Percentiles rank a stretch among this genome's conserved stretches.
Conservation (phyloP, 2,888 invertebrate genomes). For the Acronicta leporina region DNA sequence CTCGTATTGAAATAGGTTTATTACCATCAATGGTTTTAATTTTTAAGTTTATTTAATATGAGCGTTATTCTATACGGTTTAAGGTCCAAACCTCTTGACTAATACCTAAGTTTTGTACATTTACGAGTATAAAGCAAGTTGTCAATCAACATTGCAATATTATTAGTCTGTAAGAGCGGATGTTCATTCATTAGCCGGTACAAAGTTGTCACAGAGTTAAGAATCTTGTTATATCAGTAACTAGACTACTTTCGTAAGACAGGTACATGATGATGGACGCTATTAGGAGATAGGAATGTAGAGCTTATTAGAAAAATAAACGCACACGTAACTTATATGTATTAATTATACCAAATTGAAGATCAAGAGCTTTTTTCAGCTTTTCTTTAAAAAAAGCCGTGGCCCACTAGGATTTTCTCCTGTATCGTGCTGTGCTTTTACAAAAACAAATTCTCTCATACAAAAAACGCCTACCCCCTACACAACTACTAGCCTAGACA, state of each 20-base stretch:
- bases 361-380: too few species aligned
- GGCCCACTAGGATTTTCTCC: too few species aligned
- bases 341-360: too few species aligned
- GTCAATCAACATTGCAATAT: constrained; percentile 51
- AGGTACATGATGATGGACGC: not conserved
- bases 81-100: constrained; percentile 8
- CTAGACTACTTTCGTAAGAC: constrained; percentile 46
- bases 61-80: not conserved
- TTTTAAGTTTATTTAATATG: constrained; percentile 8
- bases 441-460: too few species aligned
- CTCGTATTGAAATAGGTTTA: constrained; percentile 8
- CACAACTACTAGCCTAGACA: too few species aligned
- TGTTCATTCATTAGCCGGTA: constrained; percentile 51
- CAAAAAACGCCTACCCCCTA: too few species aligned
- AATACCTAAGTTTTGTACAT: constrained; percentile 17
- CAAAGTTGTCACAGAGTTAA: constrained; percentile 42
- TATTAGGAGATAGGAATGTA: too few species aligned
- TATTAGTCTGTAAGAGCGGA: constrained; percentile 49
- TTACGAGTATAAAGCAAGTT: constrained; percentile 29
- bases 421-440: too few species aligned
- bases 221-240: constrained; percentile 48
- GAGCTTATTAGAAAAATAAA: too few species aligned
- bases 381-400: too few species aligned
- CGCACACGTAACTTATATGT: too few species aligned
- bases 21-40: constrained; percentile 13